Conservation (phyloP, 2,797 vertebrate genomes). For the Aulostomus chinensis region DNA sequence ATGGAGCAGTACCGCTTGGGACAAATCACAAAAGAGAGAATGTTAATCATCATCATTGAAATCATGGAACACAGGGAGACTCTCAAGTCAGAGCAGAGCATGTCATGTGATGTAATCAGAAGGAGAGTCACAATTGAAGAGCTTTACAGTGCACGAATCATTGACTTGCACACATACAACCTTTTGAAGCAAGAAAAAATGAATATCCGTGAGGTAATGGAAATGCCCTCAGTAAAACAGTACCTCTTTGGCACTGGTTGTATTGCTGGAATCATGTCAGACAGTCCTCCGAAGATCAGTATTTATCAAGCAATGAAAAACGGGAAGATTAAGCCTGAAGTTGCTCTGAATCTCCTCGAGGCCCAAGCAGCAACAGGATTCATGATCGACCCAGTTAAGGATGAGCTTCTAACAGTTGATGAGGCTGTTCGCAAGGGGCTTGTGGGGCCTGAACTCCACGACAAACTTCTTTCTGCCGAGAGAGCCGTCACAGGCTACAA, state of each 20-base stretch:
- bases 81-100: slow-evolving; percentile 82
- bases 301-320: slow-evolving; percentile 93
- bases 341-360: slow-evolving; percentile 88
- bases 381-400: slow-evolving; percentile 89
- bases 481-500: slow-evolving; percentile 94
- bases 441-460: slow-evolving; percentile 94
- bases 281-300: slow-evolving; percentile 84
- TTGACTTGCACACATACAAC: slow-evolving; percentile 88
- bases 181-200: slow-evolving; percentile 89
- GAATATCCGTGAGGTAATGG: slow-evolving; percentile 88
- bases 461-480: slow-evolving; percentile 93
- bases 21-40: slow-evolving; percentile 91
- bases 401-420: slow-evolving; percentile 91
- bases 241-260: slow-evolving; percentile 92
- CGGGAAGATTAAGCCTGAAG: slow-evolving; percentile 85
- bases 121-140: slow-evolving; percentile 91
- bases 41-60: slow-evolving; percentile 96
- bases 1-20: slow-evolving; percentile 91
- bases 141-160: slow-evolving; percentile 88
- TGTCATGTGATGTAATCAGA: slow-evolving; percentile 88
- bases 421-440: slow-evolving; percentile 93
- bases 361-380: slow-evolving; percentile 97
- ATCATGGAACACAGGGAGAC: slow-evolving; percentile 94
- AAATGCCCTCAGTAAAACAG: slow-evolving; percentile 83
- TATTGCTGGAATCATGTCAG: slow-evolving; percentile 89